Evolutionary conservation across 2,888 invertebrate species (phyloP), one percentile per base, ranked within the genome.

Genomic region (Listrodromus nycthemerus): DNA sequence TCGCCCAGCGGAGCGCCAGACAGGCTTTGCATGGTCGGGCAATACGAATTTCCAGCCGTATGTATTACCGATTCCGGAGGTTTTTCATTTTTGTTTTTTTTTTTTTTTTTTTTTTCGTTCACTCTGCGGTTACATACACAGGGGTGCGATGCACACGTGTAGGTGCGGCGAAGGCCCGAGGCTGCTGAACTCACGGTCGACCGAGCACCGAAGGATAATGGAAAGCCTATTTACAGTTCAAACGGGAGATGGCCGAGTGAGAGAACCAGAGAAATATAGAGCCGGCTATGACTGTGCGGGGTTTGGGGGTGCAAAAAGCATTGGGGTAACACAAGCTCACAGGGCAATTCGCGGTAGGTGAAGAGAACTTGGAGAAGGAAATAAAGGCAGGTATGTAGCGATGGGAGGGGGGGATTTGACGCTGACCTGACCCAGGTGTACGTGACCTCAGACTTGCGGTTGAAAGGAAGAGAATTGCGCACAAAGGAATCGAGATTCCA

Each of bases 401-500:
- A 24, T 45, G 16, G 30, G 45, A 16, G 10, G 41, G 41, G 41
- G 10, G 41, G 13, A 80, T 80, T 76, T 50, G 71, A 75, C 41
- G 66, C 76, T 50, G 50, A 71, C 65, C 52, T 65, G 74, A 37
- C 10, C 74, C 70, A 58, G 75, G 45, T 66, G 16, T 30, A 27
- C n/a, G 6, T 10, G 8, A 3, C 7, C 16, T 24, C 16, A 13
- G 55, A 65, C 41, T 67, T 30, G n/a, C 16, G 52, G 75, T 76
- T n/a, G n/a, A n/a, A n/a, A 80, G 37, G 52, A n/a, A 30, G 58
- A 80, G 71, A 80, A 80, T 76, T 73, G 66, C 55, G 71, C 80
- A 83, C 83, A 83, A 83, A 83, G 73, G 80, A 83, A 83, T 83
- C 67, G 80, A 67, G 37, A 83, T 80, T 80, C 76, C 76, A 80